Evolutionary conservation across 2,888 invertebrate genomes (phyloP).

Genomic region (Priocnemis perturbator): DNA sequence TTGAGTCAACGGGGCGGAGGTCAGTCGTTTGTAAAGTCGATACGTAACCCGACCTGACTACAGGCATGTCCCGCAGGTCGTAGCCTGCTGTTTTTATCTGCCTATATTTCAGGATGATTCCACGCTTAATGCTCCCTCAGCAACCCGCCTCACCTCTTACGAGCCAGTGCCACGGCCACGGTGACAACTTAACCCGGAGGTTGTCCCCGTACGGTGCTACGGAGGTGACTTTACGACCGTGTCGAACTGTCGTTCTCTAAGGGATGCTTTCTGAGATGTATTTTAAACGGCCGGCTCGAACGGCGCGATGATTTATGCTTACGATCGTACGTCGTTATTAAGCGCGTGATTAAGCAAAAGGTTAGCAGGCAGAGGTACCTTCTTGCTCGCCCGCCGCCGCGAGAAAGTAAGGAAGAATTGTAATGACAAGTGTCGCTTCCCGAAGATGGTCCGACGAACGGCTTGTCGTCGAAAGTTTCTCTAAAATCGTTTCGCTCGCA

Average conservation of each 20-base stretch:
- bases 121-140: conserved; percentile 62
- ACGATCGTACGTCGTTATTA: conserved; percentile 8
- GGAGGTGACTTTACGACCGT: conserved; percentile 50
- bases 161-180: conserved; percentile 46
- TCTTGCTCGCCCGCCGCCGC: too few relatives aligned
- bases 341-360: not conserved
- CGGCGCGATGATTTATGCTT: conserved; percentile 1
- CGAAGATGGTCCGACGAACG: too few relatives aligned
- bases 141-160: conserved; percentile 43
- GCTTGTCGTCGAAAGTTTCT: too few relatives aligned
- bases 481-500: too few relatives aligned
- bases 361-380: too few relatives aligned
- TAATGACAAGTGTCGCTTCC: too few relatives aligned
- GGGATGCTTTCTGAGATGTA: conserved; percentile 12
- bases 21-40: conserved; percentile 70
- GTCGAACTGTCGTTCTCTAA: conserved; percentile 39
- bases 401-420: too few relatives aligned
- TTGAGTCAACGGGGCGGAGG: conserved; percentile 51
- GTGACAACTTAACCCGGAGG: conserved; percentile 67
- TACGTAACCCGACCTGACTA: conserved; percentile 72
- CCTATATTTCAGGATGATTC: conserved; percentile 73
- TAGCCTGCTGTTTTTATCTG: conserved; percentile 74
- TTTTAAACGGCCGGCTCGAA: too few relatives aligned
- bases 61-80: conserved; percentile 64
- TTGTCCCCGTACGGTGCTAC: conserved; percentile 38